A percentile compares a stretch with the other conserved stretches of the same genome.
Conservation (phyloP, 1,140 invertebrate species). For the Drosophila paulistorum region DNA sequence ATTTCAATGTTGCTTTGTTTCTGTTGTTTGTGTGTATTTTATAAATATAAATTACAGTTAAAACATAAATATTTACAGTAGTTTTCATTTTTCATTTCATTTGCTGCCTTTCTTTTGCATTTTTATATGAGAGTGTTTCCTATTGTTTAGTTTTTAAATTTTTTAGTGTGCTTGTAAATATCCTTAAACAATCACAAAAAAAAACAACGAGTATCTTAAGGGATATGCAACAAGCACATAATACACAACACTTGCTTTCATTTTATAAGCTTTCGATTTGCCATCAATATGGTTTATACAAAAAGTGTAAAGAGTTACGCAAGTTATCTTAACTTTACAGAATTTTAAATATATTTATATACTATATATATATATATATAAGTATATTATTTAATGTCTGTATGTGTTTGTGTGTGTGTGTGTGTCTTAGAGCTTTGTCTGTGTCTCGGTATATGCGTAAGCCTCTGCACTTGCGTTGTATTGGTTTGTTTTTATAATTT, state of each 20-base stretch:
- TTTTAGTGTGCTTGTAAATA: constrained; percentile 54
- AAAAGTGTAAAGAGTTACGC: constrained; percentile 52
- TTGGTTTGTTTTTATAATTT: neutral
- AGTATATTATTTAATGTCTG: constrained; percentile 4
- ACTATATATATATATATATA: constrained; percentile 18
- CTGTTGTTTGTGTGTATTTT: constrained; percentile 34
- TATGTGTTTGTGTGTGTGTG: constrained; percentile 1
- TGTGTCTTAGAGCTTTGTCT: constrained; percentile 10
- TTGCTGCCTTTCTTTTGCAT: constrained; percentile 17
- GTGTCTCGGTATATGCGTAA: constrained; percentile 38
- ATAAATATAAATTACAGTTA: constrained; percentile 54
- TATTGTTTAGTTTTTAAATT: constrained; percentile 21
- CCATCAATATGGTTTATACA: constrained; percentile 54
- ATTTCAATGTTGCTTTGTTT: constrained; percentile 37
- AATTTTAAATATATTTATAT: constrained; percentile 50
- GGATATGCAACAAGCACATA: constrained; percentile 57
- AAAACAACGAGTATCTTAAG: constrained; percentile 53
- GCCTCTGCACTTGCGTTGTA: constrained; percentile 49
- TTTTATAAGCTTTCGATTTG: constrained; percentile 29
- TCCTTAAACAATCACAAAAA: constrained; percentile 53
- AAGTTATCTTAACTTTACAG: constrained; percentile 48
- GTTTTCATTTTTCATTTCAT: constrained; percentile 26
- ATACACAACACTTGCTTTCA: constrained; percentile 70
- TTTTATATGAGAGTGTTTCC: constrained; percentile 40
- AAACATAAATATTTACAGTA: constrained; percentile 67